Evolutionary conservation across 35 echinoderm and acorn worm species (phyloP), one percentile per base, ranked within the genome.

Genomic region (Chiridota heheva): DNA sequence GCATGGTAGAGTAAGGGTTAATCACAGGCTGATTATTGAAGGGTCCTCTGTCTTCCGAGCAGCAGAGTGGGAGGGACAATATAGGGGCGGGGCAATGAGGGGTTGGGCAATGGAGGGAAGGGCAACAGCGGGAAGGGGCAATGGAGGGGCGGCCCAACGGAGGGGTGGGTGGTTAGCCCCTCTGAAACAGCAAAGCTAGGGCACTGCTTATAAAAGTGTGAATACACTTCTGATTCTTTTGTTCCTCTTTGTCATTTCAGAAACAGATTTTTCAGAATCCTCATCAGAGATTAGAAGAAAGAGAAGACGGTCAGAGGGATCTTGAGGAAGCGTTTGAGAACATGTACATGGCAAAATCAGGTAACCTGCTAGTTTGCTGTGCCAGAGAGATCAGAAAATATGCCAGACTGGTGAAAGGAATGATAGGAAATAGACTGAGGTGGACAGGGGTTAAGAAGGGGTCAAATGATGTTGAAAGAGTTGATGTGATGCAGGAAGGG

Each of bases 331-430:
- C 88, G 0, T 96, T 96, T 88, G 93, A 96, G 88, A 88, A 96
- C 56, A 96, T 96, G 93, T 96, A 96, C 84, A 96, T 96, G 93
- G 84, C 88, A 12, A 86, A 96, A 36, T 91, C 93, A 64, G 93
- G 93, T 91, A 62, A 16, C 43, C 26, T 44, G 49, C 40, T 18
- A 20, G 18, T 71, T 41, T 41, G 15, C 20, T 41, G 20, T 71
- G 26, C 6, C 16, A 41, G 36, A 27, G 10, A 53, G 12, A 13
- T 53, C 12, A 13, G 10, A 53, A 53, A 53, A 53, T 13, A 53
- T 13, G 12, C 22, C 12, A 22, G 48, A 22, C 12, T 53, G 22
- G 22, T 13, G 12, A 53, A 13, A 53, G 10, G 22, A 53, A 13
- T 12, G 22, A 53, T 13, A 53, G 10, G 22, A 53, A 13, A 12